Evolutionary conservation across 2,113 vertebrate species (phyloP).

Genomic region (Nansenia antarctica): DNA sequence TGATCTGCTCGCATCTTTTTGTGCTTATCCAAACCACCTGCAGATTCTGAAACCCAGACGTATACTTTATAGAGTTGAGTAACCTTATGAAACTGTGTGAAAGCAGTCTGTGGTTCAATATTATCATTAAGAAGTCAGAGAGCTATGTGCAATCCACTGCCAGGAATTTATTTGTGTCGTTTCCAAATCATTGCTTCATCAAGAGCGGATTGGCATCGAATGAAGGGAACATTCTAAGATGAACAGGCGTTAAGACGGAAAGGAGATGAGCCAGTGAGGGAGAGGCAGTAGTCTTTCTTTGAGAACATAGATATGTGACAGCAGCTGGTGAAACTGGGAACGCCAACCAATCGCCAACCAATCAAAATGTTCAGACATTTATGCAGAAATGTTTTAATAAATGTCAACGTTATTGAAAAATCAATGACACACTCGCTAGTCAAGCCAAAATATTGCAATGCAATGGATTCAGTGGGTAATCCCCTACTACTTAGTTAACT

Average conservation of each 20-base stretch:
- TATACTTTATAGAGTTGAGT: not conserved
- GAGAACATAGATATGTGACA: not conserved
- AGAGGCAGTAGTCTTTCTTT: not conserved
- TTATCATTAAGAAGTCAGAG: conserved; percentile 11
- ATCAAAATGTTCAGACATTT: no score
- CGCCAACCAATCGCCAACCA: no score
- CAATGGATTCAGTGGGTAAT: no score
- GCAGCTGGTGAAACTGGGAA: no score
- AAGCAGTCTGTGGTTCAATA: conserved; percentile 34
- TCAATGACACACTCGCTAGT: no score
- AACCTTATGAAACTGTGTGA: conserved; percentile 16
- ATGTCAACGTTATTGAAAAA: no score
- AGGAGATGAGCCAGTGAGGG: not conserved
- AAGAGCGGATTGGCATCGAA: not conserved
- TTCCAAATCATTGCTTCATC: conserved; percentile 10
- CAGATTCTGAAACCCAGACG: conserved; percentile 7
- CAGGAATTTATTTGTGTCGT: conserved; percentile 9
- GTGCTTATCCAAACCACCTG: conserved; percentile 5
- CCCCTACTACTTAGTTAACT: no score
- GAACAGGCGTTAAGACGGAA: not conserved
- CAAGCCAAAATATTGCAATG: no score
- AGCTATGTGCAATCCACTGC: conserved; percentile 1
- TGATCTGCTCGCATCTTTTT: not conserved
- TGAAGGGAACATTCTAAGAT: conserved; percentile 24
- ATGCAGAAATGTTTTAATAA: no score